phyloP scores from a whole-genome alignment of 2,888 invertebrate genomes.

The Cryptophagus acutangulus region DNA sequence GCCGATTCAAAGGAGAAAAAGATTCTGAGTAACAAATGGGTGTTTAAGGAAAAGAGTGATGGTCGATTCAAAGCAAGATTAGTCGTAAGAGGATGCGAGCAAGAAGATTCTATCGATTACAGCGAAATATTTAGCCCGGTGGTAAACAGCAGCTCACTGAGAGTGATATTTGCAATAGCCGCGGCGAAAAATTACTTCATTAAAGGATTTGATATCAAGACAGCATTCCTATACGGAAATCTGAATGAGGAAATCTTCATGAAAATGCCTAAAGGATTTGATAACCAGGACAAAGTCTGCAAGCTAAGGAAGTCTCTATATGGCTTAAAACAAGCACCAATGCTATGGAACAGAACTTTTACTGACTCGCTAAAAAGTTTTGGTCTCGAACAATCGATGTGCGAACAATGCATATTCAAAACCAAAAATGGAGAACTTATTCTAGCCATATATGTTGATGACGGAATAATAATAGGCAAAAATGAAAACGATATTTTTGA shows the following conservation, averaged over 20 bases:
- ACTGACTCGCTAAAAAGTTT: constrained; percentile 1
- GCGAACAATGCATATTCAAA: constrained; percentile 3
- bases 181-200: background rate
- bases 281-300: constrained; percentile 11
- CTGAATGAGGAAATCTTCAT: constrained; percentile 5
- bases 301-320: constrained; percentile 15
- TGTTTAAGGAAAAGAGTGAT: constrained; percentile 5
- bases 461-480: constrained; percentile 3
- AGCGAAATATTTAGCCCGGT: constrained; percentile 8
- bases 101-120: constrained; percentile 6
- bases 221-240: constrained; percentile 6
- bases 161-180: constrained; percentile 5
- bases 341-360: constrained; percentile 16
- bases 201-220: constrained; percentile 6
- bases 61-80: constrained; percentile 8
- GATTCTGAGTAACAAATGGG: constrained; percentile 8
- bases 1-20: too few species aligned
- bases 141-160: constrained; percentile 2
- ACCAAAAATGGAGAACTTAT: background rate
- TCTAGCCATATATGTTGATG: constrained; percentile 8
- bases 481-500: constrained; percentile 1
- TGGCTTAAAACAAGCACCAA: constrained; percentile 17
- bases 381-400: constrained; percentile 7
- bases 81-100: constrained; percentile 7
- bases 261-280: constrained; percentile 3